phyloP scores from a whole-genome alignment of 2,888 invertebrate species.

The Cephonodes hylas region DNA sequence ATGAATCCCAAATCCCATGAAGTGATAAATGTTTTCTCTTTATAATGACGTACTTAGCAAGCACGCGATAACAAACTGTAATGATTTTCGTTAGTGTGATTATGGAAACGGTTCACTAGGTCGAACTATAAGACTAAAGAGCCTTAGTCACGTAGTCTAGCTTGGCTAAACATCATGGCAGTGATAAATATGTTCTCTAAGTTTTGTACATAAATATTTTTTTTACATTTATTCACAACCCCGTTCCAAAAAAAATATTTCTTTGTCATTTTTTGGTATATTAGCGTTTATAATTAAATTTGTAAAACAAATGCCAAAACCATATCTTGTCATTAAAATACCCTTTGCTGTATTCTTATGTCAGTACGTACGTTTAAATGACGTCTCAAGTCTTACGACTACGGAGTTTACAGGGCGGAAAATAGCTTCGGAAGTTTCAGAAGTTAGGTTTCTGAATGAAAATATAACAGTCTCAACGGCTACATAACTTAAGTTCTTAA shows the following conservation, averaged over 20 bases:
- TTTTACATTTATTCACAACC: too few relatives aligned
- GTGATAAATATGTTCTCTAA: too few relatives aligned
- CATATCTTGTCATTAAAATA: conserved; percentile 38
- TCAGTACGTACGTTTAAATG: conserved; percentile 37
- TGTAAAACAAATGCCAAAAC: conserved; percentile 44
- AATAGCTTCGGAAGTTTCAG: conserved; percentile 37
- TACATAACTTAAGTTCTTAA: too few relatives aligned
- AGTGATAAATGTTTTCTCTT: neutral
- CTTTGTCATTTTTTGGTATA: neutral
- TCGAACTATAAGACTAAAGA: too few relatives aligned
- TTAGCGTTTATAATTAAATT: conserved; percentile 22
- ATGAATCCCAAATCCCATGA: neutral
- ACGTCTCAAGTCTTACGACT: conserved; percentile 25
- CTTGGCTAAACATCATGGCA: too few relatives aligned
- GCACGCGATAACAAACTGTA: too few relatives aligned
- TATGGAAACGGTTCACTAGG: neutral
- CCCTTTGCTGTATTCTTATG: conserved; percentile 31
- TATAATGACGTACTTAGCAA: conserved; percentile 12
- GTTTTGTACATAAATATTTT: too few relatives aligned
- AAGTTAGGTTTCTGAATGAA: conserved; percentile 43
- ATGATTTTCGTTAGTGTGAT: too few relatives aligned
- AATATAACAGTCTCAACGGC: neutral
- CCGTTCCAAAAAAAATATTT: too few relatives aligned
- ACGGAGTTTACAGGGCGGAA: conserved; percentile 37
- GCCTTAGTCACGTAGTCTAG: too few relatives aligned